phyloP scores from a whole-genome alignment of 2,797 vertebrate species.

The Microctenopoma steveboyesi region DNA sequence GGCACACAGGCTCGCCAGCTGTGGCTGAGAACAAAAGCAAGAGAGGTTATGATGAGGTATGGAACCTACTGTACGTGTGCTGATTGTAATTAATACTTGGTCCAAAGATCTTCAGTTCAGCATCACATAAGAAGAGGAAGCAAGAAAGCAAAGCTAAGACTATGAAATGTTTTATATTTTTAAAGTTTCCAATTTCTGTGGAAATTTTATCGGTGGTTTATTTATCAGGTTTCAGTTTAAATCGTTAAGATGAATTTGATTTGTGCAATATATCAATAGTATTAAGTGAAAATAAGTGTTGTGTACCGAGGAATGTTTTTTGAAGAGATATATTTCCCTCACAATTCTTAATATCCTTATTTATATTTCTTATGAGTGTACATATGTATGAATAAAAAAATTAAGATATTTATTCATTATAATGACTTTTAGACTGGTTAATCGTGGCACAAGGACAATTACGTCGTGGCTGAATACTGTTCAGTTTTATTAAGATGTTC shows the following conservation, averaged over 20 bases:
- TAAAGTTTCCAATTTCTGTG: too few species aligned
- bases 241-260: too few species aligned
- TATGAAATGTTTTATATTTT: too few species aligned
- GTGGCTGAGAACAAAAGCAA: constrained; percentile 70
- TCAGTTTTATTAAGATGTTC: constrained; percentile 41
- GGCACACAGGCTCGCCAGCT: constrained; percentile 80
- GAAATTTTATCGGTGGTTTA: too few species aligned
- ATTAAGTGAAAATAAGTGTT: background rate
- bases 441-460: background rate
- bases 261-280: background rate
- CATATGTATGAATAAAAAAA: constrained; percentile 5
- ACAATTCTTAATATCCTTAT: background rate
- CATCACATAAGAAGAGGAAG: background rate
- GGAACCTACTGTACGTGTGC: background rate
- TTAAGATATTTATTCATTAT: constrained; percentile 1
- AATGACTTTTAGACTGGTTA: constrained; percentile 6
- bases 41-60: constrained; percentile 7
- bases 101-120: background rate
- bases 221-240: too few species aligned
- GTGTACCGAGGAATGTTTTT: background rate
- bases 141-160: background rate
- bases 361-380: background rate
- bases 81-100: constrained; percentile 21
- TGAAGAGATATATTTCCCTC: too few species aligned
- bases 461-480: constrained; percentile 29